Percentiles rank a stretch among this genome's conserved stretches.
phyloP scores from a whole-genome alignment of 2,797 vertebrate genomes.

The Arrhamphus sclerolepis region DNA sequence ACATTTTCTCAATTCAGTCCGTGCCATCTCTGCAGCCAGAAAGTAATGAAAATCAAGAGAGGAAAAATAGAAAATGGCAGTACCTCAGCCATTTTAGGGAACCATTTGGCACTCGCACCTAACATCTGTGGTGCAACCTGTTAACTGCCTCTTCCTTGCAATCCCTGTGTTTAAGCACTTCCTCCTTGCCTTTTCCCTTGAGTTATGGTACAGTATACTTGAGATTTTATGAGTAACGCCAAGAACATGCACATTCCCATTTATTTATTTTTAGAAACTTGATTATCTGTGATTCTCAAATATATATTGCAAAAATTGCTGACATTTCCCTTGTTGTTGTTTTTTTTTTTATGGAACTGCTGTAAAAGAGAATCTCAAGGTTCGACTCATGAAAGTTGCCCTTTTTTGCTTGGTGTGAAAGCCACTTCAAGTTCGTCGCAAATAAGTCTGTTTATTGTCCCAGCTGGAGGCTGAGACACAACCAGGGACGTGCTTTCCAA shows the following conservation, averaged over 20 bases:
- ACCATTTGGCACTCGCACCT: slow-evolving; percentile 44
- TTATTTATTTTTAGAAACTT: background rate
- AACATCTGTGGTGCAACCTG: slow-evolving; percentile 60
- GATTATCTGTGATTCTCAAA: slow-evolving; percentile 7
- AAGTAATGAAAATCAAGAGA: slow-evolving; percentile 44
- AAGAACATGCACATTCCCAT: background rate
- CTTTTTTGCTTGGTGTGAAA: slow-evolving; percentile 56
- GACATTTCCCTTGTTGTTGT: background rate
- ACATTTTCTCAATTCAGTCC: slow-evolving; percentile 13
- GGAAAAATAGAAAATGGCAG: slow-evolving; percentile 78
- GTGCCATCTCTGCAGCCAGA: slow-evolving; percentile 34
- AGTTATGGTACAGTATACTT: background rate
- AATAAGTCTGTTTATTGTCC: slow-evolving; percentile 56
- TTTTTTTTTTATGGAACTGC: slow-evolving; percentile 4
- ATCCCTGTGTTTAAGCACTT: slow-evolving; percentile 3
- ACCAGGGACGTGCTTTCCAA: slow-evolving; percentile 55
- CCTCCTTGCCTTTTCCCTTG: slow-evolving; percentile 1
- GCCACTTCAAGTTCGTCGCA: slow-evolving; percentile 67
- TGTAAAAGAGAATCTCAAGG: slow-evolving; percentile 25
- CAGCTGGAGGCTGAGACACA: slow-evolving; percentile 65
- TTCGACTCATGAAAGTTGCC: slow-evolving; percentile 45
- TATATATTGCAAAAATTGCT: slow-evolving; percentile 8
- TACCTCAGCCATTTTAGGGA: slow-evolving; percentile 83
- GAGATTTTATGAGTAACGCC: background rate
- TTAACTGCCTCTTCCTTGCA: slow-evolving; percentile 29